These are phyloP conservation scores for Sphinx pinastri DNA, from an alignment of 2,888 invertebrate genomes.

Conservation along the genomic window DNA sequence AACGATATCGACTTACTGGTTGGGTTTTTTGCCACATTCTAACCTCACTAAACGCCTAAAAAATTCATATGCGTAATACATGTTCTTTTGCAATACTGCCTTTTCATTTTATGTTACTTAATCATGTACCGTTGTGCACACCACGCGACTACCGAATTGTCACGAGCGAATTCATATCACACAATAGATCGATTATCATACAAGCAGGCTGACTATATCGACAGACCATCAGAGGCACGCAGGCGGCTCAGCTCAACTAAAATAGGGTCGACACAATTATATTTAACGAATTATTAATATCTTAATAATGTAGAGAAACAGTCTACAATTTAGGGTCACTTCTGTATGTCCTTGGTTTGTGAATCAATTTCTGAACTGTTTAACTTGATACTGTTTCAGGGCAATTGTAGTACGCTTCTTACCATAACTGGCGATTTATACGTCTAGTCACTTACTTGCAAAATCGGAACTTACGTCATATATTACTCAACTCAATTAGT, in stretches of 20 bases:
- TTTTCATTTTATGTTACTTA: conserved; percentile 33
- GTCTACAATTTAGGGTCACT: too few relatives aligned
- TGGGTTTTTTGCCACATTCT: too few relatives aligned
- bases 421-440: too few relatives aligned
- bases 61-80: neutral
- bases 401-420: too few relatives aligned
- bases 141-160: conserved; percentile 37
- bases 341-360: neutral
- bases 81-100: conserved; percentile 2
- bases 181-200: conserved; percentile 57
- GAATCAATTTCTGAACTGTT: too few relatives aligned
- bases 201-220: conserved; percentile 49
- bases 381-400: too few relatives aligned
- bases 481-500: neutral
- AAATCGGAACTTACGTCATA: neutral
- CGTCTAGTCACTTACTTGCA: neutral
- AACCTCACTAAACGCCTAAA: neutral
- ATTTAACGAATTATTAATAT: neutral
- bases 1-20: too few relatives aligned
- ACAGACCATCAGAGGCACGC: conserved; percentile 46
- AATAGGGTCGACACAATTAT: conserved; percentile 14
- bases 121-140: conserved; percentile 40
- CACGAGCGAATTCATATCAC: conserved; percentile 58
- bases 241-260: conserved; percentile 46
- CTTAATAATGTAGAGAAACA: neutral